Percentiles rank a stretch among this genome's conserved stretches.
phyloP scores from a whole-genome alignment of 2,113 vertebrate genomes.

The Pelusios castaneus region DNA sequence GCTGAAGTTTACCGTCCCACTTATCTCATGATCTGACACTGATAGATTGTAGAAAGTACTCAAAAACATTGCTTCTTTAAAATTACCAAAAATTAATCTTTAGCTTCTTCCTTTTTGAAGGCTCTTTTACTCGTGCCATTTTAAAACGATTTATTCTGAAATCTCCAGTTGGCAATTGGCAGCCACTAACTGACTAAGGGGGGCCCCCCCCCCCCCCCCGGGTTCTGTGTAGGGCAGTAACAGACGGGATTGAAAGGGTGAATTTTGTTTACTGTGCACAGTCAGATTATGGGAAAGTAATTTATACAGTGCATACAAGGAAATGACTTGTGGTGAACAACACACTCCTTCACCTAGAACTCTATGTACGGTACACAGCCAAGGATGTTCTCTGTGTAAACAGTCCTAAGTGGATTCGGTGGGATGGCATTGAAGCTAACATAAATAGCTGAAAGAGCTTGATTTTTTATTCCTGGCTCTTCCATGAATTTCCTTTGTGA shows the following conservation, averaged over 20 bases:
- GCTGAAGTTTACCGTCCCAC: constrained; percentile 17
- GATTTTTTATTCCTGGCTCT: neutral
- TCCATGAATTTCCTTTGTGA: neutral
- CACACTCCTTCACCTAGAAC: neutral
- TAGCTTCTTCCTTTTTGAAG: neutral
- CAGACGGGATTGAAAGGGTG: neutral
- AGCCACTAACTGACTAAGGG: neutral
- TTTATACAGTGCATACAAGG: neutral
- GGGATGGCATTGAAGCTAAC: neutral
- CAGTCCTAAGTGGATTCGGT: accelerated
- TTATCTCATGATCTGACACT: constrained; percentile 20
- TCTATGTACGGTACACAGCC: neutral
- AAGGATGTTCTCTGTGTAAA: neutral
- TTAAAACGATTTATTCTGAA: neutral
- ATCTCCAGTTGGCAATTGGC: accelerated
- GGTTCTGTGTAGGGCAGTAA: neutral
- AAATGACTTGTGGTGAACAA: neutral
- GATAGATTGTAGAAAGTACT: neutral
- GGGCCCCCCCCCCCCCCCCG: neutral
- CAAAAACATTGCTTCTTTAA: neutral
- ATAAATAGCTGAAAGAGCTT: neutral
- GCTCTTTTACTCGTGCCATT: neutral
- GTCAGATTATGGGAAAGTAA: neutral
- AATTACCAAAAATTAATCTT: neutral
- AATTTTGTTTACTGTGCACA: neutral